Percentiles rank a stretch among this genome's conserved stretches.
Conservation (phyloP, 1,140 invertebrate genomes). For the Dreissena polymorpha region DNA sequence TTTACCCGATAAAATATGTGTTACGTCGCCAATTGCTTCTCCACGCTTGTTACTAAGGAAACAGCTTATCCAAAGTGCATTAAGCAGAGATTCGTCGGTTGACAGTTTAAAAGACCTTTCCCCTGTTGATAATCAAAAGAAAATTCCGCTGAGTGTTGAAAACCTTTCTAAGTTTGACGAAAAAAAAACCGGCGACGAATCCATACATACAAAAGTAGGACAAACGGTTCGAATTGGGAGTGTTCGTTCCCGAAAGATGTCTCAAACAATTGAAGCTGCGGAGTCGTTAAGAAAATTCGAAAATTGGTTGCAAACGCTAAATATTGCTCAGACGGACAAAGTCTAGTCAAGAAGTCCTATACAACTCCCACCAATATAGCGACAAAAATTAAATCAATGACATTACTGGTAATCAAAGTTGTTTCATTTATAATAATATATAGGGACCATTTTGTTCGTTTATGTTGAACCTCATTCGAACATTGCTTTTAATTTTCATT, state of each 20-base stretch:
- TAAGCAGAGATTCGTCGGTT: constrained; percentile 42
- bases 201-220: not conserved
- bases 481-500: too few relatives aligned
- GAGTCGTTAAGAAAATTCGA: constrained; percentile 47
- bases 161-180: constrained; percentile 46
- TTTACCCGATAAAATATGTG: constrained; percentile 37
- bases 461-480: too few relatives aligned
- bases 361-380: constrained; percentile 49
- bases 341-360: too few relatives aligned
- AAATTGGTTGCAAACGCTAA: constrained; percentile 37
- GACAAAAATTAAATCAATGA: too few relatives aligned
- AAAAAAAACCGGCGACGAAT: constrained; percentile 18
- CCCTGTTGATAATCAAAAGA: not conserved
- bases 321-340: constrained; percentile 43
- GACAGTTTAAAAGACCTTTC: constrained; percentile 13
- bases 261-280: not conserved
- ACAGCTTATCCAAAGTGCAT: too few relatives aligned
- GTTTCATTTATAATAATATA: too few relatives aligned
- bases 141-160: constrained; percentile 35
- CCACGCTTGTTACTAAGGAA: constrained; percentile 38
- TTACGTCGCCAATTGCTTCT: constrained; percentile 36
- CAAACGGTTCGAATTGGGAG: not conserved
- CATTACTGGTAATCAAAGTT: too few relatives aligned
- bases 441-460: too few relatives aligned
- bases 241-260: too few relatives aligned